Evolutionary conservation across 2,888 invertebrate genomes (phyloP).

Genomic region (Calliphora vomitoria): DNA sequence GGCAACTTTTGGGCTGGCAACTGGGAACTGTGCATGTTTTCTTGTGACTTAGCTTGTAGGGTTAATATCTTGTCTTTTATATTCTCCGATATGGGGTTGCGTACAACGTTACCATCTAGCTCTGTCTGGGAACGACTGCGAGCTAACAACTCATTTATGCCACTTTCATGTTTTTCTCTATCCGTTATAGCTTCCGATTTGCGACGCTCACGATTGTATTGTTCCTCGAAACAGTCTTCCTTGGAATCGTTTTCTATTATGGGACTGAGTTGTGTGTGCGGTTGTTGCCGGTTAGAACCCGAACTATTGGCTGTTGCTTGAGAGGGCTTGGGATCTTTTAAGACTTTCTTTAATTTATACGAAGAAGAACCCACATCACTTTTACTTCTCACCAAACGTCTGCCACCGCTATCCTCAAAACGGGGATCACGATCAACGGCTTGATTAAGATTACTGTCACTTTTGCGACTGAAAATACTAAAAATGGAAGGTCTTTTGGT

Average conservation of each 20-base stretch:
- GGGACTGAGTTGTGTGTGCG: conserved; percentile 90
- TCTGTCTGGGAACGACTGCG: conserved; percentile 80
- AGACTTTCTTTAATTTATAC: conserved; percentile 76
- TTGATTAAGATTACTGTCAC: conserved; percentile 85
- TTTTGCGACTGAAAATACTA: conserved; percentile 87
- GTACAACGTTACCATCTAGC: conserved; percentile 85
- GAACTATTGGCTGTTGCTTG: conserved; percentile 80
- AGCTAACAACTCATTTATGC: conserved; percentile 79
- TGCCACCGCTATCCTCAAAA: conserved; percentile 85
- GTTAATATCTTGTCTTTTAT: conserved; percentile 81
- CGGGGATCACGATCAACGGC: conserved; percentile 81
- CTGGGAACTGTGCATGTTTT: conserved; percentile 90
- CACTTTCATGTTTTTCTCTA: conserved; percentile 82
- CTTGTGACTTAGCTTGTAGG: conserved; percentile 84
- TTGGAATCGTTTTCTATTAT: conserved; percentile 91
- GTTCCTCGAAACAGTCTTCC: conserved; percentile 87
- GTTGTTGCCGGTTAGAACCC: conserved; percentile 85
- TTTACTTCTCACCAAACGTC: conserved; percentile 87
- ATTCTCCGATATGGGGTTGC: conserved; percentile 84
- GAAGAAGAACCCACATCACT: conserved; percentile 87
- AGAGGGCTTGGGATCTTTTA: conserved; percentile 72
- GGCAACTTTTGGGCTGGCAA: conserved; percentile 89
- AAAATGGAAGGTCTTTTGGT: conserved; percentile 88
- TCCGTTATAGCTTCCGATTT: conserved; percentile 83
- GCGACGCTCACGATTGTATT: conserved; percentile 80